Base-by-base conservation (phyloP, 2,113 vertebrate genomes). In the Gymnogyps californianus region DNA sequence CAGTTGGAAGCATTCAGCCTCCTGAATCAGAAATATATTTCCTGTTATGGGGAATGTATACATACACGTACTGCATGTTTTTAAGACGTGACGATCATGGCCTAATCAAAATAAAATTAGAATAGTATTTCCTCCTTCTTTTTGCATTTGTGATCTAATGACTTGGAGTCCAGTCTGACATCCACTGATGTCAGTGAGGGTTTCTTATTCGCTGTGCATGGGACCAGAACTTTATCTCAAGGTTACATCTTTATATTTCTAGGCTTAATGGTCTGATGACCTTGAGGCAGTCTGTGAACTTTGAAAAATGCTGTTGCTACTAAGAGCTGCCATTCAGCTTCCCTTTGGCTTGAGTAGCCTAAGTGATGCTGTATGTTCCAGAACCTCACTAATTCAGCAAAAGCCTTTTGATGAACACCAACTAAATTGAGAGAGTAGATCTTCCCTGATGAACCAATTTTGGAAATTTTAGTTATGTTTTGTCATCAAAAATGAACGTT, bases 401-500 rank as follows among this genome's bases (percentile, higher is more conserved):
- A 95, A 97, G 65, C 40, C 58, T 92, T 96, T 77, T 89, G 70
- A 92, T 69, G 65, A 96, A 62, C 74, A 89, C n/a, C 61, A 79
- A 58, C 83, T 94, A 87, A 91, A 95, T 31, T 47, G 49, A 66
- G 91, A 87, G 61, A 52, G 57, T 55, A 84, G 87, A 91, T 77
- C 93, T 89, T 92, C 89, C 91, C 54, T 69, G 86, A 91, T 91
- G 80, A 97, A 95, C 57, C 77, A 51, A 77, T 94, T 95, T 87
- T 84, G 84, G 89, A 94, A 93, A 91, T 90, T 92, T 93, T 85
- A 84, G 95, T 93, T 95, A 76, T 76, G 87, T 92, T 96, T 96
- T 97, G 87, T 96, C 93, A 96, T 97, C 94, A 96, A 90, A 95
- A 97, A 95, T 74, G 81, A 94, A 36, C 11, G 7, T 14, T 94